Conservation (phyloP, 2,888 invertebrate species). For the Melanostoma scalare region DNA sequence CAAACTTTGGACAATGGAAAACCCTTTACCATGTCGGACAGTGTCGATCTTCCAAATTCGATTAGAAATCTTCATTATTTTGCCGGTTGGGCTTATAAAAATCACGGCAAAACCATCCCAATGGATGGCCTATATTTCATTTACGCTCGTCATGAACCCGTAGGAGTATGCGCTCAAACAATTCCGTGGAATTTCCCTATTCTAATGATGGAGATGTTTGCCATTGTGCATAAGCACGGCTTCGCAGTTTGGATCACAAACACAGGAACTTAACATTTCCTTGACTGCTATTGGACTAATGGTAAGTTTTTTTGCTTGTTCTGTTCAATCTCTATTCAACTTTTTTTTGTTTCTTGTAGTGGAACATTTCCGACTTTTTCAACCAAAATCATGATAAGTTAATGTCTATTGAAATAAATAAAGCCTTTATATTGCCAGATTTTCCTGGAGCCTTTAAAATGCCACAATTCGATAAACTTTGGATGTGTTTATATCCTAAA, state of each 20-base stretch:
- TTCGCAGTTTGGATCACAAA: constrained; percentile 97
- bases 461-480: constrained; percentile 95
- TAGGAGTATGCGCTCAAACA: constrained; percentile 98
- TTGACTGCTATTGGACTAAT: constrained; percentile 97
- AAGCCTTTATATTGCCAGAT: constrained; percentile 90
- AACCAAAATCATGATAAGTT: constrained; percentile 96
- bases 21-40: constrained; percentile 88
- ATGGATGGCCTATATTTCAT: constrained; percentile 91
- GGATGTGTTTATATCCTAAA: constrained; percentile 97
- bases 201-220: constrained; percentile 95
- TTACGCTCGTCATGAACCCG: constrained; percentile 93
- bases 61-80: constrained; percentile 90
- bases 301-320: constrained; percentile 87
- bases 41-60: constrained; percentile 85
- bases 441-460: constrained; percentile 92
- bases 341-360: constrained; percentile 85
- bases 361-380: constrained; percentile 99
- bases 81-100: constrained; percentile 97
- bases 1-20: constrained; percentile 98
- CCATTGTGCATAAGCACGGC: constrained; percentile 95
- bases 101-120: constrained; percentile 89
- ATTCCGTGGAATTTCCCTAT: constrained; percentile 77
- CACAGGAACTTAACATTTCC: constrained; percentile 97
- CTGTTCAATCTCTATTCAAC: constrained; percentile 18
- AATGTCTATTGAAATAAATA: constrained; percentile 88